Conservation (phyloP, 2,113 vertebrate species). For the Sprattus sprattus region DNA sequence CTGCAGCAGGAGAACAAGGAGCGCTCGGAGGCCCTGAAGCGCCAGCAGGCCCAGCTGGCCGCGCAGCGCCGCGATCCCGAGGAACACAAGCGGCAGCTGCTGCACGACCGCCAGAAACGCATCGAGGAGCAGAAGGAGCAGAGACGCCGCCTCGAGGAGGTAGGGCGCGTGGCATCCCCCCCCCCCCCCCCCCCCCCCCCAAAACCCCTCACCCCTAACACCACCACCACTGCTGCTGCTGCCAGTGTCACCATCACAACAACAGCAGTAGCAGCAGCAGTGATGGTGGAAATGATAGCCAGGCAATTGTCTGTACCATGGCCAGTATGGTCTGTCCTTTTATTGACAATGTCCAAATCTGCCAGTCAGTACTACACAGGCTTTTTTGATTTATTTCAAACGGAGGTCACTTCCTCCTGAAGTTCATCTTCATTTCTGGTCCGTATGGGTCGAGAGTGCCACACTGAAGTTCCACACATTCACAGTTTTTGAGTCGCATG, state of each 20-base stretch:
- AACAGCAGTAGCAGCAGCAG: background rate
- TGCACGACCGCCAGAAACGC: slow-evolving; percentile 87
- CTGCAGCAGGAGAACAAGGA: slow-evolving; percentile 92
- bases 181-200: slow-evolving; percentile 14
- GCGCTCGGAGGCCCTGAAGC: slow-evolving; percentile 82
- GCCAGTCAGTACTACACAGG: background rate
- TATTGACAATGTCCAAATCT: background rate
- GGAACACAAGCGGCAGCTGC: slow-evolving; percentile 86
- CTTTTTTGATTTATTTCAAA: no score
- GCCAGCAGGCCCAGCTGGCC: slow-evolving; percentile 81
- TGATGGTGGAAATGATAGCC: background rate
- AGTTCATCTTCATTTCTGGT: background rate
- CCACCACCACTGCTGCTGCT: no score
- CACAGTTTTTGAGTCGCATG: no score
- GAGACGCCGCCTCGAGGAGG: slow-evolving; percentile 85
- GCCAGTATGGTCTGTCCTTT: background rate
- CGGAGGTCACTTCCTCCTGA: no score
- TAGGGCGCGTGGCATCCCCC: slow-evolving; percentile 45
- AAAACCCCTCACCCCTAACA: background rate
- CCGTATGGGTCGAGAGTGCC: background rate
- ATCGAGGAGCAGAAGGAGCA: slow-evolving; percentile 92
- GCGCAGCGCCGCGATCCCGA: slow-evolving; percentile 85
- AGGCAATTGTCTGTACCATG: background rate
- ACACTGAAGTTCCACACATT: background rate
- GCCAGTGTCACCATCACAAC: background rate